phyloP scores from a whole-genome alignment of 2,113 vertebrate species.

The Aramus guarauna region DNA sequence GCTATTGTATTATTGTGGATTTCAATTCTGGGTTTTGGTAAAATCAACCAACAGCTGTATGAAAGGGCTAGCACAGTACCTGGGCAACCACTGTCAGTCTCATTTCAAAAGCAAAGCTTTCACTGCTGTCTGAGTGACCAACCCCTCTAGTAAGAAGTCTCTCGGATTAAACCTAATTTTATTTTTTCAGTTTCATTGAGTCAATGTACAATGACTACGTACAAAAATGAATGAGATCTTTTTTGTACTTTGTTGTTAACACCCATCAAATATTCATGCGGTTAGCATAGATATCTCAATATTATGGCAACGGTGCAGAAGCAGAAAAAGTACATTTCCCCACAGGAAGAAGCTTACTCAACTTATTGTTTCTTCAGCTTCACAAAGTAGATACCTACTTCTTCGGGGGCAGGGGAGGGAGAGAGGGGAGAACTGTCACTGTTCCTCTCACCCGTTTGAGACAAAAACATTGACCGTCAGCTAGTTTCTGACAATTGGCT shows the following conservation, averaged over 20 bases:
- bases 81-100: background rate
- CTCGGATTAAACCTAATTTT: background rate
- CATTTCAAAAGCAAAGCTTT: background rate
- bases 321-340: background rate
- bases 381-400: background rate
- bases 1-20: background rate
- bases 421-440: background rate
- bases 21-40: background rate
- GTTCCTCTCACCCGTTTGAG: slow-evolving; percentile 19
- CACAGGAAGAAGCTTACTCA: background rate
- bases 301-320: background rate
- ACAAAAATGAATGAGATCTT: accelerated
- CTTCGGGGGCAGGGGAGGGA: background rate
- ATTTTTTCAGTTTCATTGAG: background rate
- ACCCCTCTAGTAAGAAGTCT: background rate
- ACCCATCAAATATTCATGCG: slow-evolving; percentile 5
- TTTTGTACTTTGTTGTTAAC: background rate
- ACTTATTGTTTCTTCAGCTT: background rate
- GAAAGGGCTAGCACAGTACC: background rate
- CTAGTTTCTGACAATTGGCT: slow-evolving; percentile 57
- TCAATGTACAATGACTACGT: accelerated
- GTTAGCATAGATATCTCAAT: background rate
- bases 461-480: slow-evolving; percentile 47
- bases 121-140: background rate
- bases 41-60: background rate